Evolutionary conservation across 2,113 vertebrate genomes (phyloP).

Genomic region (Brachyistius frenatus): DNA sequence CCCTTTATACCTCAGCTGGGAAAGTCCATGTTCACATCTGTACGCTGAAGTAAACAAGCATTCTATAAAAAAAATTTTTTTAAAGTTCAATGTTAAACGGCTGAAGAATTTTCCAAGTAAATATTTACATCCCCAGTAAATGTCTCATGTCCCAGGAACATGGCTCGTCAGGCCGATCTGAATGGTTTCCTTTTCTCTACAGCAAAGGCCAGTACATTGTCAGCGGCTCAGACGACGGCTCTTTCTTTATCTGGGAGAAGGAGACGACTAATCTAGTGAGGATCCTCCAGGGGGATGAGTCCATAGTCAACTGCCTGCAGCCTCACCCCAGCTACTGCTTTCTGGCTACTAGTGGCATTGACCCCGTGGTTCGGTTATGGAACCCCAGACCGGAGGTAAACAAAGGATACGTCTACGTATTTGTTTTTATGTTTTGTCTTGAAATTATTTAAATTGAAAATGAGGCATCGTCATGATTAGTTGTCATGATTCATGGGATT

Average conservation of each 20-base stretch:
- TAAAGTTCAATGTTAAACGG: no score
- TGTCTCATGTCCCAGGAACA: not conserved
- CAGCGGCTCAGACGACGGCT: conserved; percentile 97
- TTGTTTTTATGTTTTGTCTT: no score
- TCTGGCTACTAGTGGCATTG: conserved; percentile 97
- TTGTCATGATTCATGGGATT: not conserved
- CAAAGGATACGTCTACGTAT: not conserved
- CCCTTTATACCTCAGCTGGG: not conserved
- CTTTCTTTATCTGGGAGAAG: conserved; percentile 99
- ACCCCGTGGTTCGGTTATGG: conserved; percentile 97
- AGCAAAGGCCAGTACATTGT: conserved; percentile 98
- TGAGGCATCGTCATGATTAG: not conserved
- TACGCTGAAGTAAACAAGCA: not conserved
- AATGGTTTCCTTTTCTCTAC: conserved; percentile 28
- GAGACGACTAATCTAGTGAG: conserved; percentile 97
- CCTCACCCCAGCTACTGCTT: conserved; percentile 98
- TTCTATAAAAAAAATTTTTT: not conserved
- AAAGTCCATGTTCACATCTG: not conserved
- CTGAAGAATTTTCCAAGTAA: not conserved
- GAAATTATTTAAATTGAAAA: not conserved
- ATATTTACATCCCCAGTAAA: conserved; percentile 12
- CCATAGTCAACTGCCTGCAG: conserved; percentile 98
- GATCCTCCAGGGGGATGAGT: conserved; percentile 97
- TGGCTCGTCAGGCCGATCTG: not conserved
- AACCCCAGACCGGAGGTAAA: conserved; percentile 94